phyloP scores from a whole-genome alignment of 2,888 invertebrate genomes.

The Agrotis ipsilon region DNA sequence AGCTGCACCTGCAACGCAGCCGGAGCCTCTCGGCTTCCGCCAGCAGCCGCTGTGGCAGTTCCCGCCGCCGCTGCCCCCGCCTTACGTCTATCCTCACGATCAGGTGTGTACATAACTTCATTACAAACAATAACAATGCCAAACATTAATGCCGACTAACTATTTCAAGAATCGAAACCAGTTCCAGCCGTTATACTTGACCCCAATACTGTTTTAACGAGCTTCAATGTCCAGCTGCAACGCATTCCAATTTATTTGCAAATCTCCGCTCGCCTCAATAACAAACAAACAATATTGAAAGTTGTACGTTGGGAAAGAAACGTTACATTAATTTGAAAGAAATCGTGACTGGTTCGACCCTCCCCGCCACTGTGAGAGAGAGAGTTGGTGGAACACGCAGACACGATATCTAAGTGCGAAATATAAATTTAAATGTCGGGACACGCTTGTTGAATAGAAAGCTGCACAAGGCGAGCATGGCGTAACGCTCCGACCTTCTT shows the following conservation, averaged over 20 bases:
- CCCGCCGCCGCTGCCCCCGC: conserved; percentile 95
- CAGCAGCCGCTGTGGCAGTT: conserved; percentile 96
- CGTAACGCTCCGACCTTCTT: conserved; percentile 89
- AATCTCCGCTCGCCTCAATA: conserved; percentile 66
- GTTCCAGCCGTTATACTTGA: conserved; percentile 85
- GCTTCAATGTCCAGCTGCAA: conserved; percentile 72
- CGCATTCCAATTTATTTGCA: conserved; percentile 70
- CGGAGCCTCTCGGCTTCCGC: conserved; percentile 92
- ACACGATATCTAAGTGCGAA: conserved; percentile 87
- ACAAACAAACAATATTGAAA: conserved; percentile 81
- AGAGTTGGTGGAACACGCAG: conserved; percentile 82
- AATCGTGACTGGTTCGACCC: conserved; percentile 86
- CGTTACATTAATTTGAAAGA: conserved; percentile 81
- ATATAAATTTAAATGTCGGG: conserved; percentile 90
- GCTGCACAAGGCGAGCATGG: conserved; percentile 89
- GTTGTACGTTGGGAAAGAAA: conserved; percentile 75
- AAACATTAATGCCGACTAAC: conserved; percentile 62
- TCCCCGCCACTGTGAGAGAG: conserved; percentile 85
- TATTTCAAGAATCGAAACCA: conserved; percentile 78
- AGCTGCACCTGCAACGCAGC: conserved; percentile 87
- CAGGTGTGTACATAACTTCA: conserved; percentile 92
- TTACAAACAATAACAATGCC: conserved; percentile 58
- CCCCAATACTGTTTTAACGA: conserved; percentile 81
- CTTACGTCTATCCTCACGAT: conserved; percentile 94
- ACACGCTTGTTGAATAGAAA: conserved; percentile 89